Conservation (phyloP, 2,888 invertebrate species). For the Neoascia interrupta region DNA sequence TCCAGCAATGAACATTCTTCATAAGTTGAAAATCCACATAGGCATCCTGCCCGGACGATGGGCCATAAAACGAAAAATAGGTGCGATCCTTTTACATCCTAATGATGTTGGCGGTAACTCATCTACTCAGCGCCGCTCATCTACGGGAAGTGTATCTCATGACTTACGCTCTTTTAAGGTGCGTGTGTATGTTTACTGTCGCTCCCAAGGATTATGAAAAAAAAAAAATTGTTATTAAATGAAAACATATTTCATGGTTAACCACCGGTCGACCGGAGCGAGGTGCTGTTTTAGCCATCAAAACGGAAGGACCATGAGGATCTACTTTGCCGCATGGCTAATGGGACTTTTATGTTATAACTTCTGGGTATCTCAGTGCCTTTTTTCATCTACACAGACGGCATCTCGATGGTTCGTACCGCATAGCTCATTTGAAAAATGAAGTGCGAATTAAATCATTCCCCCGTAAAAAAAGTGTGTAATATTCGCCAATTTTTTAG, state of each 20-base stretch:
- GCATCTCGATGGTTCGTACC: conserved; percentile 6
- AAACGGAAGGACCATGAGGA: no score
- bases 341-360: conserved; percentile 59
- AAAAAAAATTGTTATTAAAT: conserved; percentile 58
- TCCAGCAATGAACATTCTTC: conserved; percentile 11
- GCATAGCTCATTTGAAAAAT: conserved; percentile 31
- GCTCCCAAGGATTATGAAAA: conserved; percentile 11
- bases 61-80: conserved; percentile 27
- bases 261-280: conserved; percentile 33
- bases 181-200: conserved; percentile 28
- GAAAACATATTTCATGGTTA: conserved; percentile 53
- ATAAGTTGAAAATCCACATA: conserved; percentile 29
- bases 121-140: no score
- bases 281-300: no score
- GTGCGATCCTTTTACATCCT: conserved; percentile 36
- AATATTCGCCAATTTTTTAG: conserved; percentile 2
- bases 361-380: conserved; percentile 16
- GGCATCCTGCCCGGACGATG: background rate
- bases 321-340: no score
- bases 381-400: background rate
- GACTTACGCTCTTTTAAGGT: conserved; percentile 20
- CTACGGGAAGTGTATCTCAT: no score
- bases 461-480: background rate
- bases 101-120: conserved; percentile 49
- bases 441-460: conserved; percentile 54